These are phyloP conservation scores for Sinocyclocheilus anshuiensis DNA, from an alignment of 2,113 vertebrate species.

Conservation along the genomic window DNA sequence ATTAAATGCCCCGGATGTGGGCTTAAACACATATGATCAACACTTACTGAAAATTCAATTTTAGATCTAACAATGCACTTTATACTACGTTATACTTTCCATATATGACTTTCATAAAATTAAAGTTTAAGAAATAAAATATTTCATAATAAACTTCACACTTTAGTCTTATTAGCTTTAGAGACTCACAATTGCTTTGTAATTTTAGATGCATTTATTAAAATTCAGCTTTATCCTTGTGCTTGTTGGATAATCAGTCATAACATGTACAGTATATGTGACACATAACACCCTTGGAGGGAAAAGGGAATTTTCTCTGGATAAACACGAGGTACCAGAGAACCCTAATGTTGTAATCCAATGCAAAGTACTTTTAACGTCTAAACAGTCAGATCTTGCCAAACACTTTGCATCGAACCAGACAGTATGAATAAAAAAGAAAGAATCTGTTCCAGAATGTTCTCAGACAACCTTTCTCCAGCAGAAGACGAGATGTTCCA, in stretches of 20 bases:
- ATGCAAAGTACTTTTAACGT: constrained; percentile 52
- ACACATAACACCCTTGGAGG: not conserved
- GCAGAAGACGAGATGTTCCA: constrained; percentile 56
- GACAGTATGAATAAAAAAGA: constrained; percentile 50
- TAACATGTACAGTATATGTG: not conserved
- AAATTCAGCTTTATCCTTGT: not conserved
- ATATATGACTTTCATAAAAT: not conserved
- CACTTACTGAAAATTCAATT: not conserved
- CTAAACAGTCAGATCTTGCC: constrained; percentile 50
- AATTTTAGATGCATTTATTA: not conserved
- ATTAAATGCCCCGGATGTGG: not conserved
- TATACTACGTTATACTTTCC: not conserved
- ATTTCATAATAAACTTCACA: not conserved
- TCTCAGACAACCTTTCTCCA: constrained; percentile 50
- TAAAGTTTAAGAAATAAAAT: too few relatives aligned
- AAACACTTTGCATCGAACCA: constrained; percentile 53
- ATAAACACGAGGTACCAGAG: constrained; percentile 3
- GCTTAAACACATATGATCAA: not conserved
- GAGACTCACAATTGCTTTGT: not conserved
- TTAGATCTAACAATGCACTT: not conserved
- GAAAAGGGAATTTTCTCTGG: not conserved
- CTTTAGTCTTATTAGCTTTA: not conserved
- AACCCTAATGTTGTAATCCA: constrained; percentile 30
- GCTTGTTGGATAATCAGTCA: not conserved
- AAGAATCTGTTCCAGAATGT: constrained; percentile 50